phyloP scores from a whole-genome alignment of 2,888 invertebrate species.

The Cantharis flavilabris region DNA sequence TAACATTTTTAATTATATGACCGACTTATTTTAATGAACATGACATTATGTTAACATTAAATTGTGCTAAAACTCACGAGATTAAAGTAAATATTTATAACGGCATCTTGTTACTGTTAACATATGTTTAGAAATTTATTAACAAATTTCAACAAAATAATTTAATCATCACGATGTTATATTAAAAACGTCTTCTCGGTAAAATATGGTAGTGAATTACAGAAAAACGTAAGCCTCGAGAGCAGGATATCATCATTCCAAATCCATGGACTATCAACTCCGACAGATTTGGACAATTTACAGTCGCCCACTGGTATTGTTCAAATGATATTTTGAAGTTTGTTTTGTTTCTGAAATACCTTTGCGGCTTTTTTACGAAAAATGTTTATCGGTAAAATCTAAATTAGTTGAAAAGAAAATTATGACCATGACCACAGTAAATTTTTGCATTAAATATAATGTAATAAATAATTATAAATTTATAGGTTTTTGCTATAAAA shows the following conservation, averaged over 20 bases:
- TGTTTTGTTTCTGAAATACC: not conserved
- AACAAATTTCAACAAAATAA: not conserved
- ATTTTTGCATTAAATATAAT: not conserved
- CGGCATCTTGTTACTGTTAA: not conserved
- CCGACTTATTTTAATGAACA: not conserved
- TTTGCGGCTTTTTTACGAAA: not conserved
- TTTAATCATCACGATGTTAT: not conserved
- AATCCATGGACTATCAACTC: not conserved
- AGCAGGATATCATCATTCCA: not conserved
- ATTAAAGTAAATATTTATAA: not conserved
- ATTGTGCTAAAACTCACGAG: not conserved
- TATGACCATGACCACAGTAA: not conserved
- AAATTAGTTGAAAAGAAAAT: not conserved
- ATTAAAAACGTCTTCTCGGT: not conserved
- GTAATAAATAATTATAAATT: not conserved
- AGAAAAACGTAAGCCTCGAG: not conserved
- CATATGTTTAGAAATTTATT: not conserved
- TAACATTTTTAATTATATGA: not conserved
- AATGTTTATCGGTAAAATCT: not conserved
- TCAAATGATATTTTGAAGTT: not conserved
- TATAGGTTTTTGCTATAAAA: not conserved
- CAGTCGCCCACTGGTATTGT: not conserved
- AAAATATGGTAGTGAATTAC: not conserved
- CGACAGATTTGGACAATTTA: not conserved
- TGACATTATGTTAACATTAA: not conserved